These are phyloP conservation scores for Leiothrix lutea DNA, from an alignment of 2,113 vertebrate genomes.

Conservation along the genomic window DNA sequence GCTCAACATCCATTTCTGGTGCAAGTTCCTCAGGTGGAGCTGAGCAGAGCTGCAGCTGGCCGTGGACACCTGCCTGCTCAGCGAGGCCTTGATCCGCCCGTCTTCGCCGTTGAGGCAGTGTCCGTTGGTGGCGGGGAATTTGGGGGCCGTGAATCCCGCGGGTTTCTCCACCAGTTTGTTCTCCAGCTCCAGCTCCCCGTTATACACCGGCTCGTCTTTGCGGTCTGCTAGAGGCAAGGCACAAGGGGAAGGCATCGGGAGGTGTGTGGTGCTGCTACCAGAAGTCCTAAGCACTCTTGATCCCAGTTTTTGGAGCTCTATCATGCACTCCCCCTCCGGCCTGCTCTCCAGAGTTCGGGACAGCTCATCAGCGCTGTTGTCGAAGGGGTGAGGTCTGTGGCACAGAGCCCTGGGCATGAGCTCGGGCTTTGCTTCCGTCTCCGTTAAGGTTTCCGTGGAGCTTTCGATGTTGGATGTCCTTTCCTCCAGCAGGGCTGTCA, in stretches of 20 bases:
- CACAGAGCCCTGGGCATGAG: background rate
- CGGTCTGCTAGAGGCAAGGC: slow-evolving; percentile 84
- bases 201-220: slow-evolving; percentile 80
- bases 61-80: slow-evolving; percentile 84
- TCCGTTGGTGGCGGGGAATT: slow-evolving; percentile 61
- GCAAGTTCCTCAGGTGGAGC: slow-evolving; percentile 76
- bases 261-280: slow-evolving; percentile 61
- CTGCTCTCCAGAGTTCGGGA: background rate
- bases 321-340: slow-evolving; percentile 58
- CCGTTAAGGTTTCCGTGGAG: slow-evolving; percentile 86
- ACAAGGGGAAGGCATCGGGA: slow-evolving; percentile 77
- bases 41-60: slow-evolving; percentile 82
- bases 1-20: slow-evolving; percentile 78
- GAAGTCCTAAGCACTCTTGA: slow-evolving; percentile 77
- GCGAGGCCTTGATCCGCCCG: slow-evolving; percentile 59
- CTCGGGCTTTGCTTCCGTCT: slow-evolving; percentile 76
- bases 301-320: slow-evolving; percentile 66
- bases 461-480: slow-evolving; percentile 79
- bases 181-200: slow-evolving; percentile 77
- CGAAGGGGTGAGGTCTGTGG: slow-evolving; percentile 9
- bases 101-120: slow-evolving; percentile 77
- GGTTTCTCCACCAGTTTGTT: slow-evolving; percentile 67
- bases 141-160: background rate
- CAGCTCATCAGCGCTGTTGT: slow-evolving; percentile 41
- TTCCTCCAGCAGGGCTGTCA: slow-evolving; percentile 53